Percentiles rank a stretch among this genome's conserved stretches.
These are phyloP conservation scores for Xiphorhynchus elegans DNA, from an alignment of 2,113 vertebrate genomes.

Conservation along the genomic window DNA sequence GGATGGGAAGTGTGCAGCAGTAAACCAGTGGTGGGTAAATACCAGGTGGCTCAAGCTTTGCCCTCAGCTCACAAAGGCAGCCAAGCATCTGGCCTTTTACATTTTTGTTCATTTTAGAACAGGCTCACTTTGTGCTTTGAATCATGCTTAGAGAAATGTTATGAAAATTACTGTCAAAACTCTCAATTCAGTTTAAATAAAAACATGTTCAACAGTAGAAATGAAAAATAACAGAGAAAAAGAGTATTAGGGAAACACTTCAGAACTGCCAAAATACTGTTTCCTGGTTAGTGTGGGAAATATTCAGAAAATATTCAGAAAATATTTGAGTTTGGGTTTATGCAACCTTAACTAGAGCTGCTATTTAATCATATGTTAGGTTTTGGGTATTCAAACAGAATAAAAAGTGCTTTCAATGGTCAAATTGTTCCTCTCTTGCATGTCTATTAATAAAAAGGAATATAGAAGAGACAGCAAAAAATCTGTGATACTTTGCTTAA, in stretches of 20 bases:
- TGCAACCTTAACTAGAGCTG: not conserved
- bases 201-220: not conserved
- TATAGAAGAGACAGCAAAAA: not conserved
- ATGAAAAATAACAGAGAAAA: not conserved
- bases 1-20: not conserved
- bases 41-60: not conserved
- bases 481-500: not conserved
- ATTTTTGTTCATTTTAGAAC: not conserved
- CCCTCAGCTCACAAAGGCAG: not conserved
- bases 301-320: not conserved
- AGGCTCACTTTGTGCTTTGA: not conserved
- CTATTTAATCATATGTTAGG: not conserved
- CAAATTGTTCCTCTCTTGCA: not conserved
- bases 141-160: not conserved
- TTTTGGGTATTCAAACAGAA: conserved; percentile 3
- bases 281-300: not conserved
- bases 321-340: not conserved
- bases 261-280: not conserved
- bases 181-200: not conserved
- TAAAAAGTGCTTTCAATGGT: not conserved
- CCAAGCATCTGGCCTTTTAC: not conserved
- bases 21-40: not conserved
- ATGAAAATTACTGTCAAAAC: not conserved
- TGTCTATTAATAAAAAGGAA: conserved; percentile 24
- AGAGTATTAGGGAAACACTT: not conserved